These are phyloP conservation scores for Eutolmus rufibarbis DNA, from an alignment of 2,888 invertebrate genomes.

Conservation along the genomic window DNA sequence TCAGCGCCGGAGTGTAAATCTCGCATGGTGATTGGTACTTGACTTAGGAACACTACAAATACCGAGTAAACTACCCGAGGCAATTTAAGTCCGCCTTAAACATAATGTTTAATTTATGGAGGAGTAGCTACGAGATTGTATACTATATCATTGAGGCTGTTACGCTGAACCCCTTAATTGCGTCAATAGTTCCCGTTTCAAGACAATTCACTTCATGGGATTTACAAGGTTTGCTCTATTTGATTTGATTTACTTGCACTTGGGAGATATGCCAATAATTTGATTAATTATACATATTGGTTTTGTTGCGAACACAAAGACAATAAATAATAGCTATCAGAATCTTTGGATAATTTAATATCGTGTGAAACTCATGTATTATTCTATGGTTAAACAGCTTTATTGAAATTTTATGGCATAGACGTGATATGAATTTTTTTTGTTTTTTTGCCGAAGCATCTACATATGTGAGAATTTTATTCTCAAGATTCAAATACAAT, in stretches of 20 bases:
- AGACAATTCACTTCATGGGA: background rate
- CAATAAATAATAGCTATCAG: background rate
- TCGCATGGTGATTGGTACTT: constrained; percentile 8
- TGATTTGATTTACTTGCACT: background rate
- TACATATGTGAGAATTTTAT: no score
- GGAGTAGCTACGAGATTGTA: background rate
- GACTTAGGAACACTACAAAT: background rate
- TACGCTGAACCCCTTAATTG: background rate
- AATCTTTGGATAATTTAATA: background rate
- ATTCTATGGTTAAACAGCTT: background rate
- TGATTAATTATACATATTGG: constrained; percentile 1
- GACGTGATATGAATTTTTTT: background rate
- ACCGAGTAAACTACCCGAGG: background rate
- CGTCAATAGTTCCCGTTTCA: background rate
- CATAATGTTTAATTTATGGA: constrained; percentile 24
- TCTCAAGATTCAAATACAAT: no score
- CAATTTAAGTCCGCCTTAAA: constrained; percentile 11
- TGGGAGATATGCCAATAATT: background rate
- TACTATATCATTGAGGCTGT: background rate
- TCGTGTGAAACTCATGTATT: background rate
- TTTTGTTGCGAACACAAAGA: background rate
- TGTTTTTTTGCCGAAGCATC: background rate
- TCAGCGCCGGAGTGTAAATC: background rate
- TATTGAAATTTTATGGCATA: background rate
- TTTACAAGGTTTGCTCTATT: background rate